These are phyloP conservation scores for Microtus richardsoni DNA, from an alignment of 2,113 vertebrate species.

Conservation along the genomic window DNA sequence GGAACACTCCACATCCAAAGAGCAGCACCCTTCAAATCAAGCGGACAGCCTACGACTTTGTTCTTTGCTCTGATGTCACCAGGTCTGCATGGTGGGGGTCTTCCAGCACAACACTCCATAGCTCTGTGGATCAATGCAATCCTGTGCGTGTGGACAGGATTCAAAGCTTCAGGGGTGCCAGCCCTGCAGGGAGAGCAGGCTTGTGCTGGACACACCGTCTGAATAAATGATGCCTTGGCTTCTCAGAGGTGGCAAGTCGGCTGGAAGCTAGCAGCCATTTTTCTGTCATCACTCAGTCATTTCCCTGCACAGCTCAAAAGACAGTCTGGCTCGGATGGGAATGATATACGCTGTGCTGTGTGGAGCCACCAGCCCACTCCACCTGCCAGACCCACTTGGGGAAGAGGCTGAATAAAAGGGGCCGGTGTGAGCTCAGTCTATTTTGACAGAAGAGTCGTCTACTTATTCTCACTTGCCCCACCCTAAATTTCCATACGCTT, in stretches of 20 bases:
- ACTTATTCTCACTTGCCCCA: background rate
- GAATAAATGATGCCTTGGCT: background rate
- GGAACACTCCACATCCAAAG: background rate
- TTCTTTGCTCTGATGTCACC: background rate
- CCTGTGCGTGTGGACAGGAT: background rate
- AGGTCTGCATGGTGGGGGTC: background rate
- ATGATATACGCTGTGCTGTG: background rate
- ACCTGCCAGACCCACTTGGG: background rate
- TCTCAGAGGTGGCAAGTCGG: background rate
- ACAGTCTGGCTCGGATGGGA: conserved; percentile 10
- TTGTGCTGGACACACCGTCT: background rate
- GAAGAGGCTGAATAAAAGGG: conserved; percentile 55
- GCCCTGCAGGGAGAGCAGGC: background rate
- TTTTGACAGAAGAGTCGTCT: conserved; percentile 62
- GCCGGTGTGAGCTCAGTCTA: conserved; percentile 59
- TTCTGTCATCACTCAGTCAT: conserved; percentile 57
- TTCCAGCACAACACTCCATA: background rate
- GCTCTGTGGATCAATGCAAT: background rate
- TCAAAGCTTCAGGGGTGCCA: background rate
- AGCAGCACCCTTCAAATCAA: background rate
- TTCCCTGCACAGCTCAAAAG: conserved; percentile 9
- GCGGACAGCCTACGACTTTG: background rate
- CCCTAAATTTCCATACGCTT: conserved; percentile 32
- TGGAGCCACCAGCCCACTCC: background rate
- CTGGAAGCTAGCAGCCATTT: conserved; percentile 32